These are phyloP conservation scores for Acrocephalus arundinaceus DNA, from an alignment of 2,113 vertebrate genomes.

Conservation along the genomic window DNA sequence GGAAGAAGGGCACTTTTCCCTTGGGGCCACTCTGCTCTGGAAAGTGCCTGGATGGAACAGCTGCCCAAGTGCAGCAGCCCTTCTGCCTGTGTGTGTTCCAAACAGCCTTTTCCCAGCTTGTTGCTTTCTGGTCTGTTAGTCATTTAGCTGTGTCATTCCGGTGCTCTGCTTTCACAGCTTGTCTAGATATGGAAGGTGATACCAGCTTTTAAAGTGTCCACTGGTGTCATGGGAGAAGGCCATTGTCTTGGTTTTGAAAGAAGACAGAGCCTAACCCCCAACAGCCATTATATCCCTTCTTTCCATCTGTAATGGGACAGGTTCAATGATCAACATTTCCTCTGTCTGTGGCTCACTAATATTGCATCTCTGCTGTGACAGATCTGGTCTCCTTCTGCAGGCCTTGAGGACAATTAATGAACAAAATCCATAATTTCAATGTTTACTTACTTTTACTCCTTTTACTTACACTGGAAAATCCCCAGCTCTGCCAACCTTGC, in stretches of 20 bases:
- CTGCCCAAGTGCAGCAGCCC: not conserved
- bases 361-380: not conserved
- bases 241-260: too few species aligned
- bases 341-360: not conserved
- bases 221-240: not conserved
- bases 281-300: not conserved
- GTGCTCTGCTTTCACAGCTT: not conserved
- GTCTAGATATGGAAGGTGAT: not conserved
- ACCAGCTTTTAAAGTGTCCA: not conserved
- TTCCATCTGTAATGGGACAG: not conserved
- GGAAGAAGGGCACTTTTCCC: not conserved
- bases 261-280: too few species aligned
- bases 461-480: not conserved
- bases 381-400: not conserved
- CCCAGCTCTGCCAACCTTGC: not conserved
- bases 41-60: not conserved
- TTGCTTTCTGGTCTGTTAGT: not conserved
- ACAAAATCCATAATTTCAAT: not conserved
- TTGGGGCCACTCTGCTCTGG: not conserved
- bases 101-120: not conserved
- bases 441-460: not conserved
- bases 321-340: not conserved
- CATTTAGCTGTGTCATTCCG: not conserved
- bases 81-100: not conserved
- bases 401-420: not conserved